Evolutionary conservation across 2,888 invertebrate species (phyloP).

Genomic region (Argyresthia albistria): DNA sequence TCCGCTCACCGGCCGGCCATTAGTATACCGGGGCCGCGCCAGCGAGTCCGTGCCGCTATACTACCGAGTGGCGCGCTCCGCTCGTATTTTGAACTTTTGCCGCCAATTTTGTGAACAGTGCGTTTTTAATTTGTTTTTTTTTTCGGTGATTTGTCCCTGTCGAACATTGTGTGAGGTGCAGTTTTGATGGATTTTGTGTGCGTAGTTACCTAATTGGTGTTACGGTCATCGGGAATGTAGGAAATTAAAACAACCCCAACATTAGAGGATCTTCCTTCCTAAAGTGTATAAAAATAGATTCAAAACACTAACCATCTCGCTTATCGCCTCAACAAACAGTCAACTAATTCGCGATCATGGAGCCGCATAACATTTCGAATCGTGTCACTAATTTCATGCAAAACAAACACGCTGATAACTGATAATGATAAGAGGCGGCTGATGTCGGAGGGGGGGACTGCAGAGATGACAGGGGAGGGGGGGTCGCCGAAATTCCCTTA

Average conservation of each 20-base stretch:
- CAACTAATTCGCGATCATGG: constrained; percentile 46
- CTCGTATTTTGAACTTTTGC: background rate
- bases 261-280: too few species aligned
- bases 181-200: background rate
- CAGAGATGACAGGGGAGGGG: constrained; percentile 15
- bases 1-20: constrained; percentile 59
- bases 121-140: background rate
- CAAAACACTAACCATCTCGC: too few species aligned
- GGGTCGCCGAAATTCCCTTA: constrained; percentile 58
- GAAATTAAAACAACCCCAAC: too few species aligned
- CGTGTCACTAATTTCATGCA: constrained; percentile 53
- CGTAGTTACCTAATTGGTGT: background rate
- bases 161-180: background rate
- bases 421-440: constrained; percentile 1
- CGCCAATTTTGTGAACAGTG: background rate
- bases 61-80: background rate
- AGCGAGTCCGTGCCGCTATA: background rate
- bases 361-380: constrained; percentile 35
- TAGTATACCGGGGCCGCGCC: constrained; percentile 42
- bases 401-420: constrained; percentile 39
- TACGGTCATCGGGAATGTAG: too few species aligned
- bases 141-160: background rate
- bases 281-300: too few species aligned
- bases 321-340: constrained; percentile 22
- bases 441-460: constrained; percentile 22